Percentiles rank a stretch among this genome's conserved stretches.
phyloP scores from a whole-genome alignment of 2,888 invertebrate genomes.

The Isotomurus palustris region DNA sequence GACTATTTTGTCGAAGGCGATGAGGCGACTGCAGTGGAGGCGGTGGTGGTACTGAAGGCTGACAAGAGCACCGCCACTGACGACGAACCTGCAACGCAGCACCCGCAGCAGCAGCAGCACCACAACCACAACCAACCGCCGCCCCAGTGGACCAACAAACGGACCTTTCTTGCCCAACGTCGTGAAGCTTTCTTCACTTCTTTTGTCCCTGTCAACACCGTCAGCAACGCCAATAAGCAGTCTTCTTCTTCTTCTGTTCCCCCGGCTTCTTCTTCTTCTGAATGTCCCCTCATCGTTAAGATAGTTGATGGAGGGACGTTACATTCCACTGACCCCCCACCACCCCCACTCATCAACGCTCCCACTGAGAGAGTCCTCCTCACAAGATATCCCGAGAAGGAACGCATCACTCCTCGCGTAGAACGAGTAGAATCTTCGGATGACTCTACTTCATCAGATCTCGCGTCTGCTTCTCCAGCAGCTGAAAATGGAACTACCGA shows the following conservation, averaged over 20 bases:
- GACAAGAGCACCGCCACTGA: constrained; percentile 43
- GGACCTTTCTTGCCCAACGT: constrained; percentile 36
- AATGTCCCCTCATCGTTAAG: constrained; percentile 35
- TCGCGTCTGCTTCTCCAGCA: constrained; percentile 42
- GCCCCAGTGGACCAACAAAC: not conserved
- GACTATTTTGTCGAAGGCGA: constrained; percentile 34
- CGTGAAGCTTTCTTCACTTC: constrained; percentile 41
- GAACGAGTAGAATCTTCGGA: constrained; percentile 44
- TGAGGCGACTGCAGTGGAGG: constrained; percentile 33
- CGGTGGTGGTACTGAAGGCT: constrained; percentile 39
- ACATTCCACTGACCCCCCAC: constrained; percentile 17
- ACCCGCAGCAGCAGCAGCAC: too few relatives aligned
- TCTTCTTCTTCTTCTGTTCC: not conserved
- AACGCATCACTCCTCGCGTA: constrained; percentile 37
- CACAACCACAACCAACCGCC: constrained; percentile 5
- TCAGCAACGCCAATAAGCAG: not conserved
- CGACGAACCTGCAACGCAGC: constrained; percentile 30
- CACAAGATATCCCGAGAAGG: constrained; percentile 33
- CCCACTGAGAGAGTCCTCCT: constrained; percentile 35
- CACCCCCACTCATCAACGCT: not conserved
- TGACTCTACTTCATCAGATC: constrained; percentile 42
- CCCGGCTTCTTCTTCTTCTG: constrained; percentile 6
- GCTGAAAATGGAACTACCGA: constrained; percentile 45
- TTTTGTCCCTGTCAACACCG: constrained; percentile 11
- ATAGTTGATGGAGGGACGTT: constrained; percentile 35